These are phyloP conservation scores for Hybognathus amarus DNA, from an alignment of 2,797 vertebrate species.

Conservation along the genomic window DNA sequence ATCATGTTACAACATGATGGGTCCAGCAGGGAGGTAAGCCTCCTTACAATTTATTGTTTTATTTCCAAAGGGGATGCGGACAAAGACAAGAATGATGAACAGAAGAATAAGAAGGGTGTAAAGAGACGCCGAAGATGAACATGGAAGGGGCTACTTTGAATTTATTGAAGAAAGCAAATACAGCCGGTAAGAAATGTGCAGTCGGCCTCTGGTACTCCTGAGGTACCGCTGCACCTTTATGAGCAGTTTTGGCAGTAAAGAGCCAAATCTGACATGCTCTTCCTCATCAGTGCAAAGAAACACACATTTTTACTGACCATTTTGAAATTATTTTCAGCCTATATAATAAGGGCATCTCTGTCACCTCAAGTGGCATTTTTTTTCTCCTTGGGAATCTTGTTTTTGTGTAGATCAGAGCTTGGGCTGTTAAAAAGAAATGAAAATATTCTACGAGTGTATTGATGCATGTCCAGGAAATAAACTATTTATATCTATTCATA, in stretches of 20 bases:
- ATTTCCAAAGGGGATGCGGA: conserved; percentile 92
- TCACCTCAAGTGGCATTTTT: conserved; percentile 13
- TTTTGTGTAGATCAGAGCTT: background rate
- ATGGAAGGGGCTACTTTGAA: conserved; percentile 98
- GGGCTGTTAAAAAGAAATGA: background rate
- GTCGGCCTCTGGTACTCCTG: conserved; percentile 48
- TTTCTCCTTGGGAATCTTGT: background rate
- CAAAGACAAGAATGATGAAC: conserved; percentile 94
- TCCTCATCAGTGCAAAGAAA: conserved; percentile 55
- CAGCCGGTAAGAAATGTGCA: conserved; percentile 89
- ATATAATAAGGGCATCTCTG: background rate
- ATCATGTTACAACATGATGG: conserved; percentile 59
- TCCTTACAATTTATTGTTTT: conserved; percentile 85
- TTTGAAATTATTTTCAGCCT: background rate
- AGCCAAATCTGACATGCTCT: conserved; percentile 28
- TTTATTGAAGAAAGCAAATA: conserved; percentile 99
- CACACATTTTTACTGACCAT: conserved; percentile 53
- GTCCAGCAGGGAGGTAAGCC: conserved; percentile 78
- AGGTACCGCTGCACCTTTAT: conserved; percentile 41
- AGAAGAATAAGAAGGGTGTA: conserved; percentile 98
- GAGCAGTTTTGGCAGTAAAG: conserved; percentile 45
- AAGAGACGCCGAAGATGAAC: conserved; percentile 98
- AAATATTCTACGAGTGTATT: background rate
- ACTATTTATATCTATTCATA: background rate
- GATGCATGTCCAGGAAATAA: background rate